Conservation (phyloP, 2,888 invertebrate genomes). For the Anodontia alba region DNA sequence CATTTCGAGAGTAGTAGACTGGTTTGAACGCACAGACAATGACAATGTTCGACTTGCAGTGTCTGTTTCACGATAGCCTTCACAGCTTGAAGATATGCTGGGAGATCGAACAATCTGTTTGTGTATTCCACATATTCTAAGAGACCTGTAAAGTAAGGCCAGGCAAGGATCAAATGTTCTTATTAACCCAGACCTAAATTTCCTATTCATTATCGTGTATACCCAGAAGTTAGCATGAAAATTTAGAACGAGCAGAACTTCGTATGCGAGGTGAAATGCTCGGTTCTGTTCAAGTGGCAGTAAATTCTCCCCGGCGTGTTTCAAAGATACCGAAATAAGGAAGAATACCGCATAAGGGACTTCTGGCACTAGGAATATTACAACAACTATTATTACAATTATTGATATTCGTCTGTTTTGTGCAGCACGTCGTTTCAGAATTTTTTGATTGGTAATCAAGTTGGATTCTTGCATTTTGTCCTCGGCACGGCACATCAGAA, state of each 20-base stretch:
- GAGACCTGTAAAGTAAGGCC: neutral
- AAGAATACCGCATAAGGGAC: slow-evolving; percentile 53
- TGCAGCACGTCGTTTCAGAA: slow-evolving; percentile 21
- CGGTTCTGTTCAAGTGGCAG: slow-evolving; percentile 31
- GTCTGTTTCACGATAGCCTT: neutral
- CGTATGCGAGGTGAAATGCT: slow-evolving; percentile 31
- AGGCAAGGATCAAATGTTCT: neutral
- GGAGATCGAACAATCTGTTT: neutral
- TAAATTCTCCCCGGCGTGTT: neutral
- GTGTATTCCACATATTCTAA: neutral
- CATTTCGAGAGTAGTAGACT: neutral
- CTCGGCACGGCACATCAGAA: slow-evolving; percentile 25
- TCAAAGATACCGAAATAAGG: slow-evolving; percentile 22
- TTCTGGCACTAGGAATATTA: slow-evolving; percentile 53
- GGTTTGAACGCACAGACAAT: neutral
- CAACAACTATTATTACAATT: slow-evolving; percentile 51
- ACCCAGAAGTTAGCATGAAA: slow-evolving; percentile 63
- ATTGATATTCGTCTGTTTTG: slow-evolving; percentile 44
- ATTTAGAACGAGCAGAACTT: slow-evolving; percentile 41
- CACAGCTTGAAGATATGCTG: neutral
- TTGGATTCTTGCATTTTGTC: slow-evolving; percentile 31
- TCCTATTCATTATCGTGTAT: slow-evolving; percentile 44
- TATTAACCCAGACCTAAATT: slow-evolving; percentile 29
- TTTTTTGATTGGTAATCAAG: slow-evolving; percentile 25
- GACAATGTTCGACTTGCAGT: neutral